Evolutionary conservation across 2,797 vertebrate genomes (phyloP).

Genomic region (Synanceia verrucosa): DNA sequence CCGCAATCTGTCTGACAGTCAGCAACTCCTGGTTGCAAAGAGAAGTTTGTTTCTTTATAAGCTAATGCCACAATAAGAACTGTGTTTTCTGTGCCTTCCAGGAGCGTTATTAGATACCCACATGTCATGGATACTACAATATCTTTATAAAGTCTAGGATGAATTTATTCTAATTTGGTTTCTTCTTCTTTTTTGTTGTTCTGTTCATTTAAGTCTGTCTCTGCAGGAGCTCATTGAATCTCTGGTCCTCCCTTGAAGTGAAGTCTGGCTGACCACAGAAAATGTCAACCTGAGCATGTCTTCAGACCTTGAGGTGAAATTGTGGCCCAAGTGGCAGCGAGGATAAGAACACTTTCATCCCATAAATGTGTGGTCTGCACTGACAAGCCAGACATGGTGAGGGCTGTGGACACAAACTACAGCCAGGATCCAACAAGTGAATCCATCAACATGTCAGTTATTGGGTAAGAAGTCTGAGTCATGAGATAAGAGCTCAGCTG

Average conservation of each 20-base stretch:
- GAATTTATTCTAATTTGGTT: background rate
- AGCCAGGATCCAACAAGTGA: constrained; percentile 31
- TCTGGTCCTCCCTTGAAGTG: constrained; percentile 2
- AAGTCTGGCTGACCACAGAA: background rate
- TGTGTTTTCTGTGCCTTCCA: background rate
- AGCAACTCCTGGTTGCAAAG: no score
- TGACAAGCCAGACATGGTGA: constrained; percentile 13
- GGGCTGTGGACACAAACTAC: constrained; percentile 17
- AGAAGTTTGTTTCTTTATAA: background rate
- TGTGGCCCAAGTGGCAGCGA: constrained; percentile 3
- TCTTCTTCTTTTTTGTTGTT: background rate
- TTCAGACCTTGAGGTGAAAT: constrained; percentile 17
- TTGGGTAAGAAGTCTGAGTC: constrained; percentile 39
- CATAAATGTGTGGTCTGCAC: background rate
- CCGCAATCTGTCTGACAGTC: no score
- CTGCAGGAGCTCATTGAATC: background rate
- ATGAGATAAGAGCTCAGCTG: constrained; percentile 51
- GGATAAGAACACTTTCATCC: constrained; percentile 24
- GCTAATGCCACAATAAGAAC: background rate
- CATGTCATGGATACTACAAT: background rate
- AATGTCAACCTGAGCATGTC: constrained; percentile 26
- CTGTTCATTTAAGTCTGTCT: background rate
- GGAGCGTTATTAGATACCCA: background rate
- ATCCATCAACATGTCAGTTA: constrained; percentile 41
- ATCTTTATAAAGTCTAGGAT: background rate